Evolutionary conservation across 2,113 vertebrate species (phyloP).

Genomic region (Cariama cristata): DNA sequence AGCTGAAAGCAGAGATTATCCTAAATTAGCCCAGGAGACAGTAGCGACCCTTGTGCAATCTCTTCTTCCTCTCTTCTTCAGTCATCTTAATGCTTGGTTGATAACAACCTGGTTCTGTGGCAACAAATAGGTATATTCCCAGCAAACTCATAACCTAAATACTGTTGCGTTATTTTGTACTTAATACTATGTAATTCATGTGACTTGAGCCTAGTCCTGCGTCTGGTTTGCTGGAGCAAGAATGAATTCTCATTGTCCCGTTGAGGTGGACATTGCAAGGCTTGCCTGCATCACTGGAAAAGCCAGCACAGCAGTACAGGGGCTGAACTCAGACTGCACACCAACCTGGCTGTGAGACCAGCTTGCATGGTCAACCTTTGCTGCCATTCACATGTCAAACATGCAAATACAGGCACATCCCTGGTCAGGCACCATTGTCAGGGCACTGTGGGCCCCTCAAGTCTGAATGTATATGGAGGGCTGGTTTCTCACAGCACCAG

Average conservation of each 20-base stretch:
- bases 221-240: not conserved
- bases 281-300: not conserved
- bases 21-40: not conserved
- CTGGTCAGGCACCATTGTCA: not conserved
- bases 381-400: not conserved
- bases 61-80: not conserved
- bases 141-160: not conserved
- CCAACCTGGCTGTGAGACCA: fast-evolving
- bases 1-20: not conserved
- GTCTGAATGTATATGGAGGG: not conserved
- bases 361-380: not conserved
- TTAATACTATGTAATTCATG: not conserved
- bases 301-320: not conserved
- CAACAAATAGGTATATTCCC: not conserved
- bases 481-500: not conserved
- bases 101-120: not conserved
- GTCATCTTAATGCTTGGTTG: not conserved
- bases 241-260: not conserved
- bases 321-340: not conserved
- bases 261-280: not conserved
- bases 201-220: not conserved
- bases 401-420: not conserved
- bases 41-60: not conserved
- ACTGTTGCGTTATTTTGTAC: not conserved
- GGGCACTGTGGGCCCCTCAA: fast-evolving